phyloP scores from a whole-genome alignment of 2,888 invertebrate species.

The Caenorhabditis drosophilae region DNA sequence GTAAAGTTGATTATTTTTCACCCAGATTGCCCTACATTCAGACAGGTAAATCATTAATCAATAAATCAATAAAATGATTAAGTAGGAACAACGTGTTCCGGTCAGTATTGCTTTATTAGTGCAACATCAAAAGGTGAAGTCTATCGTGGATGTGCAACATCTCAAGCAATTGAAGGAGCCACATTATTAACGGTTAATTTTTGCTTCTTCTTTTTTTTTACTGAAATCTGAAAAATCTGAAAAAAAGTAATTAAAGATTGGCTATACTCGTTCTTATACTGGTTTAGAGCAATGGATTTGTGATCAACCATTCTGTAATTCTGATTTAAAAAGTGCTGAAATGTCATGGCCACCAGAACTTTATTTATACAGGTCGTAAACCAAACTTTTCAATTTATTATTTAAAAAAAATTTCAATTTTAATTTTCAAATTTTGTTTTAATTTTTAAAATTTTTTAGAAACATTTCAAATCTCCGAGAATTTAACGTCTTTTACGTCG shows the following conservation, averaged over 20 bases:
- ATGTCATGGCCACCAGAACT: conserved; percentile 43
- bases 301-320: conserved; percentile 32
- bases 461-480: conserved; percentile 49
- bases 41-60: conserved; percentile 22
- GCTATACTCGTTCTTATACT: conserved; percentile 42
- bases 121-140: conserved; percentile 47
- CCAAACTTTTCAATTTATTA: too few species aligned
- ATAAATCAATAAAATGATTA: too few species aligned
- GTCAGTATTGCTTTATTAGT: conserved; percentile 49
- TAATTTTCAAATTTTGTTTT: neutral
- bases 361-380: conserved; percentile 41
- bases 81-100: conserved; percentile 36
- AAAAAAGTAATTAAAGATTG: conserved; percentile 22
- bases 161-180: conserved; percentile 18
- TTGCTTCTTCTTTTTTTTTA: neutral
- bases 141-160: conserved; percentile 42
- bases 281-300: conserved; percentile 50
- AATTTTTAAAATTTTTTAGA: conserved; percentile 18
- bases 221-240: neutral
- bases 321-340: conserved; percentile 44
- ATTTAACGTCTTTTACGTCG: conserved; percentile 50
- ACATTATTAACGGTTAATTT: conserved; percentile 25
- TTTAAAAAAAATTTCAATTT: neutral
- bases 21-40: conserved; percentile 40
- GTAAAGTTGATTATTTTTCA: conserved; percentile 47